Base-by-base conservation (phyloP, 1,140 invertebrate genomes). In the Magallana angulata region DNA sequence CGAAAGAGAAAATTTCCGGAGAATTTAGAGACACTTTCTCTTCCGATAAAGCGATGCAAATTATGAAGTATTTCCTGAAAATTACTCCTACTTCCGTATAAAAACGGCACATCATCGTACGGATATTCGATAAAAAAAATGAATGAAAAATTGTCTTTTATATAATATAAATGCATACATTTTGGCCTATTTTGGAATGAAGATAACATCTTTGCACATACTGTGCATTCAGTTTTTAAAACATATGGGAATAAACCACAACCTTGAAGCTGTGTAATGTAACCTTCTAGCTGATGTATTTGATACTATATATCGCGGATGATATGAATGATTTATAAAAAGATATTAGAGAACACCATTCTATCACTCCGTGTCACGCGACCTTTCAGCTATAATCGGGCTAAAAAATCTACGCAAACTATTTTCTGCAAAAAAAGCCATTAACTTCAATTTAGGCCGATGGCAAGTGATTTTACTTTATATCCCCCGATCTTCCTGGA, bases 251-350 rank as follows among this genome's bases (percentile, higher is more conserved):
- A 48, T 24, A 48, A 48, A 48, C 36, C 36, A 48, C 36, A 48
- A 48, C 36, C 36, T 48, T 48, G 36, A 48, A 48, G 36, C 36
- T 48, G 36, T 12, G 7, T 76, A 76, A 30, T 76, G 24, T 30
- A 76, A 30, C 68, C 68, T 76, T 24, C 68, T 16, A 18, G 24
- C 36, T 9, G 68, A 76, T 76, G 18, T 4, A 76, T 76, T 76
- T 30, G 68, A 76, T 76, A 76, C 68, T 30, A 12, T 76, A 30
- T 76, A 76, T 76, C 68, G 24, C 30, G 68, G 68, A 76, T 30
- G 68, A 76, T 76, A 76, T 76, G 7, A 76, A 76, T 76, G 68
- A 76, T 76, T 76, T 76, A 76, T 76, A 76, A 76, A 76, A 76
- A 76, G 68, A 76, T 48, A 76, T 76, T 76, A 30, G 1, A 76